phyloP scores from a whole-genome alignment of 2,888 invertebrate species.

The Rhamphomyia laevipes region DNA sequence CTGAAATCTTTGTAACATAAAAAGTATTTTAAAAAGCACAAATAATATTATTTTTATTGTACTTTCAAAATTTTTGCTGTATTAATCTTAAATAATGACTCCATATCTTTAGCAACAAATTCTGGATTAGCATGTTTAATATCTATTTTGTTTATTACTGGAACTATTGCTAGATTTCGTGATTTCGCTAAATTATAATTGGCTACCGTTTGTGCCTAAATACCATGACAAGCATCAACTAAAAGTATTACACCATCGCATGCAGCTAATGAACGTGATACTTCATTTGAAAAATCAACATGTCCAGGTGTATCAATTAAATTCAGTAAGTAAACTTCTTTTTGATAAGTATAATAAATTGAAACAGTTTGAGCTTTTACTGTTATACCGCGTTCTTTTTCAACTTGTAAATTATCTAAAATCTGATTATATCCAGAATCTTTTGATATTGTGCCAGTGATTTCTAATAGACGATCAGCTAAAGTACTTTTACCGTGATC shows the following conservation, averaged over 20 bases:
- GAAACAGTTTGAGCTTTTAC: conserved; percentile 97
- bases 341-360: conserved; percentile 60
- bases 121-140: conserved; percentile 83
- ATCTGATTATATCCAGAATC: conserved; percentile 58
- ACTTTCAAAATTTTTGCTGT: conserved; percentile 61
- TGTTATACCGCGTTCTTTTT: conserved; percentile 92
- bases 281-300: conserved; percentile 96
- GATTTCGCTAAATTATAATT: conserved; percentile 87
- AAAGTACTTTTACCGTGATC: conserved; percentile 98
- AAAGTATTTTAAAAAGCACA: background rate
- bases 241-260: conserved; percentile 91
- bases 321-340: conserved; percentile 70
- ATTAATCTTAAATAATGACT: conserved; percentile 70
- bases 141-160: conserved; percentile 95
- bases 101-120: conserved; percentile 63
- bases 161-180: conserved; percentile 70
- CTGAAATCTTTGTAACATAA: conserved; percentile 55
- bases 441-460: conserved; percentile 67
- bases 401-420: conserved; percentile 70
- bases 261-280: conserved; percentile 75
- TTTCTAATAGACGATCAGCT: conserved; percentile 88
- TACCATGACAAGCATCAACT: conserved; percentile 92
- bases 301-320: conserved; percentile 97
- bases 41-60: conserved; percentile 15
- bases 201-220: conserved; percentile 96